Conservation (phyloP, 92 coral and sea anemone genomes). For the Meandrina meandrites region DNA sequence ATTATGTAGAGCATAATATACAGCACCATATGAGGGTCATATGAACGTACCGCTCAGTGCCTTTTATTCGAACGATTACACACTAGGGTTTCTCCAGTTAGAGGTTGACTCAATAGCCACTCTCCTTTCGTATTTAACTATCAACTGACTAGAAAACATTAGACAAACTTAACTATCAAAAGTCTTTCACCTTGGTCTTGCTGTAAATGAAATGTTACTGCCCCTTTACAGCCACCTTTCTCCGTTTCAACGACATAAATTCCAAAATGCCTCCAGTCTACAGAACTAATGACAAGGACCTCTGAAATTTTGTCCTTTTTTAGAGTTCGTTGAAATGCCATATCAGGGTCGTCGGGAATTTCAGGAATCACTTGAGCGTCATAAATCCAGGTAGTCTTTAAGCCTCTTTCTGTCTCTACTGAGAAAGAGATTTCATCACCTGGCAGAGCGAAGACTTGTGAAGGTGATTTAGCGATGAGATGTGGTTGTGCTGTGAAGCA, state of each 20-base stretch:
- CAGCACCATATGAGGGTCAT: too few relatives aligned
- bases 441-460: constrained; percentile 48
- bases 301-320: constrained; percentile 55
- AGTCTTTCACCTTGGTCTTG: constrained; percentile 69
- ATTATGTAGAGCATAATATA: too few relatives aligned
- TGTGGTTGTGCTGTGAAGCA: constrained; percentile 68
- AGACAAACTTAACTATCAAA: neutral
- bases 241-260: constrained; percentile 59
- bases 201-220: constrained; percentile 50
- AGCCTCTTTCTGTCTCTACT: constrained; percentile 62
- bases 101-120: neutral
- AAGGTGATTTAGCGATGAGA: constrained; percentile 67
- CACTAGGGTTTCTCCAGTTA: too few relatives aligned
- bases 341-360: constrained; percentile 88
- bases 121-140: neutral
- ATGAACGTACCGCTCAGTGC: too few relatives aligned
- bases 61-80: too few relatives aligned
- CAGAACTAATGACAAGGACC: constrained; percentile 65
- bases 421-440: constrained; percentile 73
- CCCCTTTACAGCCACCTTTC: constrained; percentile 63
- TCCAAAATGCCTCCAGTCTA: constrained; percentile 81
- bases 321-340: constrained; percentile 76
- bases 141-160: neutral
- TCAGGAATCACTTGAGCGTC: constrained; percentile 89
- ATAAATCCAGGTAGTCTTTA: constrained; percentile 70